Evolutionary conservation across 2,797 vertebrate genomes (phyloP), one percentile per base, ranked within the genome.

Genomic region (Acrocephalus scirpaceus): DNA sequence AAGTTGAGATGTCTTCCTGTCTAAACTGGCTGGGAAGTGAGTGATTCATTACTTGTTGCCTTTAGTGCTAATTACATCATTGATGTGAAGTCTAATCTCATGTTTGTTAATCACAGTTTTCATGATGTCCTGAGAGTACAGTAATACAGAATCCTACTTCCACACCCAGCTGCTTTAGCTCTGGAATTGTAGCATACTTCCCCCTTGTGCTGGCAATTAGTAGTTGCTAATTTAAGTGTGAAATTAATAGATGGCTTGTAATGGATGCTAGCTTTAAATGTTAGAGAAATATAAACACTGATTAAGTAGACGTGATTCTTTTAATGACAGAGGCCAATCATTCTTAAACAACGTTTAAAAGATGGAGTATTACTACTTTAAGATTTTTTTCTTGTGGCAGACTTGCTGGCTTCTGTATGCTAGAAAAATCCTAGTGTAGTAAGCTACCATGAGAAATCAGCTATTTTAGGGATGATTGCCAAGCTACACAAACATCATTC

Each of bases 131-230:
- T 64, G 29, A 64, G 75, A 90, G 34, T 83, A 44, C 45, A 56
- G 80, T 72, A 61, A 73, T 71, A 44, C 40, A 42, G 58, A 75
- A 54, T 82, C 47, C 21, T 83, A 32, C 67, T 78, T 64, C 47
- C 74, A 89, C 80, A 48, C 90, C 66, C 93, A 65, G 58, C 86
- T 90, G 21, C 62, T 92, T 92, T 93, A 86, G 77, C 45, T 93
- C 66, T 96, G 79, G n/a, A 92, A 78, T 61, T 95, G 92, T 96
- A 94, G 92, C 73, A 83, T 70, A 73, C 93, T 82, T 77, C 83
- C 94, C 91, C 90, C 80, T 83, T 93, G 71, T 83, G 67, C 94
- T 92, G 18, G 69, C 93, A 94, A 90, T 96, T 84, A 88, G 88
- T 92, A 85, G 72, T 81, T 74, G 30, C 67, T 71, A 65, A 66